phyloP scores from a whole-genome alignment of 2,888 invertebrate species.

The Campopleginae sp. region DNA sequence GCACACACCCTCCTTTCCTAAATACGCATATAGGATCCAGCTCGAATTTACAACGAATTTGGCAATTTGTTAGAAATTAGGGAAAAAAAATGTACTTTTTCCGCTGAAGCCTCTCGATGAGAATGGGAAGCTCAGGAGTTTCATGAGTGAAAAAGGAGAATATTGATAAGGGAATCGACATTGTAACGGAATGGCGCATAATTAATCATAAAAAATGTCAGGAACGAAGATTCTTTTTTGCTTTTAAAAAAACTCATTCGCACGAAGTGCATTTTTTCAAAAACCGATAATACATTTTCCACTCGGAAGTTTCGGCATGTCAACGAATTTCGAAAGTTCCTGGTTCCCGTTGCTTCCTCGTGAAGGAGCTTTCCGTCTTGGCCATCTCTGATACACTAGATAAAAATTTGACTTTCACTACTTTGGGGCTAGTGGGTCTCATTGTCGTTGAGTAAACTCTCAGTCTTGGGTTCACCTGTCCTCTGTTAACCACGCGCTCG shows the following conservation, averaged over 20 bases:
- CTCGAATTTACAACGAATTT: slow-evolving; percentile 16
- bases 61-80: slow-evolving; percentile 9
- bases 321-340: slow-evolving; percentile 5
- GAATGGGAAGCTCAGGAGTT: neutral
- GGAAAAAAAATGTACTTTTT: slow-evolving; percentile 2
- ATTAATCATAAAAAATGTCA: too few species aligned
- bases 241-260: neutral
- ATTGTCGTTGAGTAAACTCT: slow-evolving; percentile 37
- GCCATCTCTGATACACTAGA: slow-evolving; percentile 34
- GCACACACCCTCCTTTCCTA: slow-evolving; percentile 4
- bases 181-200: neutral
- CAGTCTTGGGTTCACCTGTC: slow-evolving; percentile 29
- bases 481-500: slow-evolving; percentile 34
- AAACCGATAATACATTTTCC: neutral
- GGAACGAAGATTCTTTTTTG: neutral
- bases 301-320: neutral
- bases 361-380: neutral
- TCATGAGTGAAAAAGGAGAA: neutral
- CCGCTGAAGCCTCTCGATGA: neutral
- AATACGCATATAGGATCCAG: slow-evolving; percentile 2
- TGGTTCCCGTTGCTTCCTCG: neutral
- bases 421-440: slow-evolving; percentile 23
- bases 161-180: neutral
- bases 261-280: too few species aligned
- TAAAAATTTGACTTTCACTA: slow-evolving; percentile 60